Evolutionary conservation across 2,797 vertebrate genomes (phyloP).

Genomic region (Bovichtus diacanthus): DNA sequence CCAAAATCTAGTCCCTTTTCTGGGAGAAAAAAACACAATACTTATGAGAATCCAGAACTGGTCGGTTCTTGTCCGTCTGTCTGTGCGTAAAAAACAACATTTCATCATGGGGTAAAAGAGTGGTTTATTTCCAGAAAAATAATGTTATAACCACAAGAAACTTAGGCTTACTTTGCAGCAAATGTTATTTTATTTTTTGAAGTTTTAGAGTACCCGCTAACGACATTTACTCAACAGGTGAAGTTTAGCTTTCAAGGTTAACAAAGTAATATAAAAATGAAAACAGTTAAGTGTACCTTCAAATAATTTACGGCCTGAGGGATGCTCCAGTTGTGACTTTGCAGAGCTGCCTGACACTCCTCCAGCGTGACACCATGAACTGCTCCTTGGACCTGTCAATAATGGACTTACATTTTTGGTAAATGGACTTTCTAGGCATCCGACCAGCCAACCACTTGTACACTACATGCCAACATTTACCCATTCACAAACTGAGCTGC

Average conservation of each 20-base stretch:
- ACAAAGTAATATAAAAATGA: not conserved
- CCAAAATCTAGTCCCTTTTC: not conserved
- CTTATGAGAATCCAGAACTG: not conserved
- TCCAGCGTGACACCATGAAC: slow-evolving; percentile 97
- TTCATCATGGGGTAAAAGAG: too few relatives aligned
- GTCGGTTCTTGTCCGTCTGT: too few relatives aligned
- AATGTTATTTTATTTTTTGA: not conserved
- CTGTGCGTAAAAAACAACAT: too few relatives aligned
- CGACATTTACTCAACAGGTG: not conserved
- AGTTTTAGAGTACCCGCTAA: not conserved
- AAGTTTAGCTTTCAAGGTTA: not conserved
- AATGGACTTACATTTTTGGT: too few relatives aligned
- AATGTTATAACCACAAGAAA: too few relatives aligned
- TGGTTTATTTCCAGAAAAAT: too few relatives aligned
- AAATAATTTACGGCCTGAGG: slow-evolving; percentile 91
- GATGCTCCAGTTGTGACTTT: slow-evolving; percentile 90
- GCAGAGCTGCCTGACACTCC: slow-evolving; percentile 92
- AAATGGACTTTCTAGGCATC: too few relatives aligned
- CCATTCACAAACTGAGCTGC: too few relatives aligned
- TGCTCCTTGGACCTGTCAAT: slow-evolving; percentile 90
- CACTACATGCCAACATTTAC: too few relatives aligned
- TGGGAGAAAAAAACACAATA: too few relatives aligned
- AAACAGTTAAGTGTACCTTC: slow-evolving; percentile 85
- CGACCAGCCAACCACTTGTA: too few relatives aligned
- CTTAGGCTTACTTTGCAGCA: not conserved